Base-by-base conservation (phyloP, 2,113 vertebrate genomes). In the Chloebia gouldiae region DNA sequence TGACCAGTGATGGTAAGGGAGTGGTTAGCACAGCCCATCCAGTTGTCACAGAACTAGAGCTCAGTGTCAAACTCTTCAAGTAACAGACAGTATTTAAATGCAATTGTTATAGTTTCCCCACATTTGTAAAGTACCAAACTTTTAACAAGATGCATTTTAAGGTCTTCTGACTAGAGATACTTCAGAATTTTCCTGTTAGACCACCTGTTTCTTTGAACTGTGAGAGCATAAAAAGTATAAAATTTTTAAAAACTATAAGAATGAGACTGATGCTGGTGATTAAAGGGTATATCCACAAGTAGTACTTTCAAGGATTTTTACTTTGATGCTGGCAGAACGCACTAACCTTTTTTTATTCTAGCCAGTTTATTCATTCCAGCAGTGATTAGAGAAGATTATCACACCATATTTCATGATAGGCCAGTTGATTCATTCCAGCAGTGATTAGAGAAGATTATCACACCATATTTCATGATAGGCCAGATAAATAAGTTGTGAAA, bases 211-310 rank as follows among this genome's bases (percentile, higher is more conserved):
- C 10, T 61, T 79, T 79, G 28, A 91, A 77, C 15, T 44, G 15
- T 37, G 16, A 11, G 10, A 23, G 1, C 15, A 61, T 35, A 49
- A 56, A 78, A 78, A 24, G 5, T 18, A 65, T 6, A 83, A 28
- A 22, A 27, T 10, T 37, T 35, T 6, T 5, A 40, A 80, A 71
- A 37, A 59, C 2, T 76, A 1, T 31, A 27, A 31, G 13, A 75
- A 68, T 30, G 20, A 47, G 37, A 35, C 13, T 57, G 31, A 49
- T 70, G 15, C 6, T 73, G 44, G 10, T 75, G 13, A 78, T 39
- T 68, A 42, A 81, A 63, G 11, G 9, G 2, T 40, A 22, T 64
- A 72, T 63, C 17, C 0, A 0, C 21, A 80, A 66, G 10, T 9
- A 59, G 3, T 66, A 33, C 21, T 70, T 82, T 63, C 31, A 86